A percentile compares a stretch with the other conserved stretches of the same genome.
Conservation (phyloP, 2,797 vertebrate genomes). For the Anguilla pacifica region DNA sequence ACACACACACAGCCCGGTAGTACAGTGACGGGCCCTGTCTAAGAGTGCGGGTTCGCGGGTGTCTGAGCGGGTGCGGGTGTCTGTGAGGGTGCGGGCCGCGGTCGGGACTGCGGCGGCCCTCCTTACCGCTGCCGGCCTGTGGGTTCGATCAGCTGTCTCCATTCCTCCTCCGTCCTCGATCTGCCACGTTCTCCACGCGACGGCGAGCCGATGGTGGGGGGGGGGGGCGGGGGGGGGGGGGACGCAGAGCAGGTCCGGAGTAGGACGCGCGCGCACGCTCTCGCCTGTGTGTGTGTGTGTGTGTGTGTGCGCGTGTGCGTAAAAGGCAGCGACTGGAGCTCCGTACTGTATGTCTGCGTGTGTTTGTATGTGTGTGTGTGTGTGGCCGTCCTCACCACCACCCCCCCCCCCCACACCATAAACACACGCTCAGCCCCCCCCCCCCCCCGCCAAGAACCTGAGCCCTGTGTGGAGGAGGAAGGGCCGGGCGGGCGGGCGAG, state of each 20-base stretch:
- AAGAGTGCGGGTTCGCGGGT: neutral
- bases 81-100: neutral
- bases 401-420: constrained; percentile 41
- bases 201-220: constrained; percentile 59
- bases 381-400: constrained; percentile 63
- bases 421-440: constrained; percentile 51
- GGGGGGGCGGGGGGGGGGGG: constrained; percentile 21
- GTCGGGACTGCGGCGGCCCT: neutral
- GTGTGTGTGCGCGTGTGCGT: constrained; percentile 6
- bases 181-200: constrained; percentile 70
- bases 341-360: constrained; percentile 27
- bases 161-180: constrained; percentile 55
- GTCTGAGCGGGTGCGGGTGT: neutral
- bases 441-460: constrained; percentile 67
- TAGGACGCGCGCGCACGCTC: neutral
- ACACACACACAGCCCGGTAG: neutral
- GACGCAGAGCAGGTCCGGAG: constrained; percentile 31
- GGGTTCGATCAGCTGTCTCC: constrained; percentile 75
- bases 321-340: neutral
- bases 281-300: no score
- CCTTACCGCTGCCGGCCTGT: constrained; percentile 77
- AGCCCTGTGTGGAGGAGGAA: constrained; percentile 51
- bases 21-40: neutral
- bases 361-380: constrained; percentile 59
- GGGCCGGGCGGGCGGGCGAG: constrained; percentile 11